Evolutionary conservation across 2,888 invertebrate species (phyloP), one percentile per base, ranked within the genome.

Genomic region (Ischnura elegans): DNA sequence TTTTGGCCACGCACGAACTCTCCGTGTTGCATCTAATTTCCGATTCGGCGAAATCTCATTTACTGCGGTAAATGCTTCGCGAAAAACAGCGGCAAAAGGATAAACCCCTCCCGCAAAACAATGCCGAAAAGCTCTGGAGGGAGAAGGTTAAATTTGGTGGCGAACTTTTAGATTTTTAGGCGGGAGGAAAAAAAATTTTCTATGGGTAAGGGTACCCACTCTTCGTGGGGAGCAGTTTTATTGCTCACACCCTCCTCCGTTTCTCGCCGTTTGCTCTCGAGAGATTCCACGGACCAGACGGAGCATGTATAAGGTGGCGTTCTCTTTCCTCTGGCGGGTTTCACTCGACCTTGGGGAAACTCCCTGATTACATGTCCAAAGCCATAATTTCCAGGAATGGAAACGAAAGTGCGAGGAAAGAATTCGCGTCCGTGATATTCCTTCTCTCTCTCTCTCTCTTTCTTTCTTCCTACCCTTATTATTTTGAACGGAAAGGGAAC

Each of bases 1-100:
- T 66, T 76, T 76, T 36, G 21, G 36, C 76, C 36, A 76, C 76
- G 76, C 76, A 76, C 76, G 76, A 76, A 36, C 76, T 76, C 36
- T 10, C 43, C 43, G 36, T 43, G 61, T 90, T 61, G 42, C 43
- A 66, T 66, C n/a, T 3, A 45, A 66, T 42, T 61, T 61, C 42
- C 61, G 43, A 42, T 90, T 61, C 90, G 43, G 6, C 90, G 90
- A 90, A 90, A 76, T 76, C 36, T 76, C 29, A 76, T 76, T 76
- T 76, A 36, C 36, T 16, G 29, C 76, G 61, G 13, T n/a, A 66
- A 66, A 66, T 29, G 76, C 76, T 36, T 36, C 36, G 10, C 76
- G 29, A 51, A 51, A 19, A 19, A 19, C 8, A 51, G 13, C 16
- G 16, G 36, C 10, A 29, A 66, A 66, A 76, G 36, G 36, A 76